Conservation (phyloP, 2,113 vertebrate species). For the Oreotrochilus melanogaster region DNA sequence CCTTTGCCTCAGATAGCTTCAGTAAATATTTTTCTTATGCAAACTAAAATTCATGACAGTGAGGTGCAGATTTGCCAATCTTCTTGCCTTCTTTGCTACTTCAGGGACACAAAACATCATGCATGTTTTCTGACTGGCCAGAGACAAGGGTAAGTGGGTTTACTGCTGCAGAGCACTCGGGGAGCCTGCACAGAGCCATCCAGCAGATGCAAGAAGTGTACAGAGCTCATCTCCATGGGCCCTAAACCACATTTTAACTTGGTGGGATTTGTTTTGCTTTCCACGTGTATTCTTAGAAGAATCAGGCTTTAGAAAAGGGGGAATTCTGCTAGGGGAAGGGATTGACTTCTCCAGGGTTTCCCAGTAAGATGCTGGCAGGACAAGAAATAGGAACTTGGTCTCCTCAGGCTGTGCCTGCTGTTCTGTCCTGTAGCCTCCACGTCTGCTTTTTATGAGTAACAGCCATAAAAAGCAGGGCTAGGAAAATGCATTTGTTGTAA, state of each 20-base stretch:
- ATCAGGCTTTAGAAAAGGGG: not conserved
- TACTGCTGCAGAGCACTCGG: not conserved
- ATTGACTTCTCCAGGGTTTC: not conserved
- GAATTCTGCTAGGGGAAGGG: not conserved
- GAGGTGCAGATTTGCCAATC: not conserved
- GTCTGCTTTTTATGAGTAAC: not conserved
- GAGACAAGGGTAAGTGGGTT: not conserved
- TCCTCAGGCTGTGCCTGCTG: not conserved
- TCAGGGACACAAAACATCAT: not conserved
- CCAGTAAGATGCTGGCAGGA: not conserved
- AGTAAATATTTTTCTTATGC: not conserved
- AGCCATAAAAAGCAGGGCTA: not conserved
- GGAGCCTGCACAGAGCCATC: not conserved
- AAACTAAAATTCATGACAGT: not conserved
- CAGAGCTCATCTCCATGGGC: accelerated
- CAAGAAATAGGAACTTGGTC: not conserved
- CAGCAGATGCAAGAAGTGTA: accelerated
- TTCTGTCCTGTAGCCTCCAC: not conserved
- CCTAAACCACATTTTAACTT: not conserved
- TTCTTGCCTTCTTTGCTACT: not conserved
- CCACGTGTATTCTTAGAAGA: not conserved
- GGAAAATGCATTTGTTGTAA: not conserved
- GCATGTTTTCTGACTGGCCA: not conserved
- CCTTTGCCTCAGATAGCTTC: not conserved
- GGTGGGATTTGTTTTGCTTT: not conserved